Conservation (phyloP, 2,113 vertebrate species). For the Nothobranchius kuhntae region DNA sequence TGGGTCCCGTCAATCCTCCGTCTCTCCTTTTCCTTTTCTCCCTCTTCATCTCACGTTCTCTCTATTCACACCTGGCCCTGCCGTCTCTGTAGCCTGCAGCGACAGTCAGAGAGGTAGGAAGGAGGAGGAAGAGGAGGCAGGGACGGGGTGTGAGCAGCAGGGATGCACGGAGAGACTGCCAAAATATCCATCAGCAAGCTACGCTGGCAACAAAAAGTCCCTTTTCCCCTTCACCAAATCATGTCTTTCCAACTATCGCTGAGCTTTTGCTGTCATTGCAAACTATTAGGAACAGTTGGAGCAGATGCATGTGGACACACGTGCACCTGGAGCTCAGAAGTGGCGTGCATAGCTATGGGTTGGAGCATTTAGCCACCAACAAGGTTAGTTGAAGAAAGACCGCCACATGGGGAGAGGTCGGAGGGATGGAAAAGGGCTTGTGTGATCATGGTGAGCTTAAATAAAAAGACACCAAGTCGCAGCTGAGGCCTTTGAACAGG, state of each 20-base stretch:
- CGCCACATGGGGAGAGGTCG: not conserved
- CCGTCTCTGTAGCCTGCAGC: constrained; percentile 38
- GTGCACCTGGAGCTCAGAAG: constrained; percentile 36
- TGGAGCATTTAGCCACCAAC: constrained; percentile 37
- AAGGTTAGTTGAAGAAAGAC: constrained; percentile 29
- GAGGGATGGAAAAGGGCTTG: constrained; percentile 33
- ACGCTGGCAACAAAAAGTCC: constrained; percentile 29
- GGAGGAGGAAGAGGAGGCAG: constrained; percentile 23
- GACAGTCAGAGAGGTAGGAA: constrained; percentile 22
- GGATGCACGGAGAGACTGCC: constrained; percentile 40
- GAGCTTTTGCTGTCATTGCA: constrained; percentile 20
- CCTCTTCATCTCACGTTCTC: constrained; percentile 21
- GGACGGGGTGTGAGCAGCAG: constrained; percentile 28
- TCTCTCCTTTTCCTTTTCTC: constrained; percentile 22
- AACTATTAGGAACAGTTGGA: constrained; percentile 43
- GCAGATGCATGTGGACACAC: constrained; percentile 24
- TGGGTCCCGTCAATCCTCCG: constrained; percentile 57
- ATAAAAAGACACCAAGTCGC: constrained; percentile 50
- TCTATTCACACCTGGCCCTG: constrained; percentile 56
- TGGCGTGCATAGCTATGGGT: constrained; percentile 23
- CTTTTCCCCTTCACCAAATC: constrained; percentile 24
- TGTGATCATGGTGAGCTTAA: constrained; percentile 36
- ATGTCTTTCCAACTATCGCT: constrained; percentile 24
- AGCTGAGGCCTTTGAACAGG: constrained; percentile 35
- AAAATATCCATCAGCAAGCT: constrained; percentile 57